These are phyloP conservation scores for Nothoprocta pentlandii DNA, from an alignment of 2,113 vertebrate species.

Conservation along the genomic window DNA sequence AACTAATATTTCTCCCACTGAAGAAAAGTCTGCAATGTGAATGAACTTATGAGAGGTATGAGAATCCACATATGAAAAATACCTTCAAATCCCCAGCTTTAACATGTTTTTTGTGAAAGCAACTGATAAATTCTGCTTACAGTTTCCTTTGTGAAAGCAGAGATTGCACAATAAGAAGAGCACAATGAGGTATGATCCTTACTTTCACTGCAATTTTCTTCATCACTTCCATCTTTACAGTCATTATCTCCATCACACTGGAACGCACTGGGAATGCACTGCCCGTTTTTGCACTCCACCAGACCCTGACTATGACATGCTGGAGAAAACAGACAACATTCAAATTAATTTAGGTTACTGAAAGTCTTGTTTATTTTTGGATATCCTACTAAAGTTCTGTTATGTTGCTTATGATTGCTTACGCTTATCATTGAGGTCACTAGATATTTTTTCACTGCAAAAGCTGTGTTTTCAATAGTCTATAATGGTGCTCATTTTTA, in stretches of 20 bases:
- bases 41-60: not conserved
- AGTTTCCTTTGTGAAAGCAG: not conserved
- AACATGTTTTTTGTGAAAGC: not conserved
- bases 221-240: conserved; percentile 94
- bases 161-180: not conserved
- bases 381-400: not conserved
- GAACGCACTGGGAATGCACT: conserved; percentile 91
- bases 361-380: not conserved
- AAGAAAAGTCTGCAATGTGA: not conserved
- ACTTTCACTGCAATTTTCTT: conserved; percentile 85
- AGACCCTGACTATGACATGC: conserved; percentile 93
- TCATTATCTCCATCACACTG: conserved; percentile 93
- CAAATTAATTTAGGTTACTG: not conserved
- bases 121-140: not conserved
- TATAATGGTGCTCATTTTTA: not conserved
- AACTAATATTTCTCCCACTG: not conserved
- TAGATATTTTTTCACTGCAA: not conserved
- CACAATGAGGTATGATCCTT: conserved; percentile 32
- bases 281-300: conserved; percentile 88
- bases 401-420: not conserved
- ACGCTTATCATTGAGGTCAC: not conserved
- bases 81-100: not conserved
- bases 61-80: not conserved
- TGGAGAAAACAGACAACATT: conserved; percentile 15
- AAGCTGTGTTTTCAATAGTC: not conserved